Evolutionary conservation across 2,113 vertebrate genomes (phyloP).

Genomic region (Anoplopoma fimbria): DNA sequence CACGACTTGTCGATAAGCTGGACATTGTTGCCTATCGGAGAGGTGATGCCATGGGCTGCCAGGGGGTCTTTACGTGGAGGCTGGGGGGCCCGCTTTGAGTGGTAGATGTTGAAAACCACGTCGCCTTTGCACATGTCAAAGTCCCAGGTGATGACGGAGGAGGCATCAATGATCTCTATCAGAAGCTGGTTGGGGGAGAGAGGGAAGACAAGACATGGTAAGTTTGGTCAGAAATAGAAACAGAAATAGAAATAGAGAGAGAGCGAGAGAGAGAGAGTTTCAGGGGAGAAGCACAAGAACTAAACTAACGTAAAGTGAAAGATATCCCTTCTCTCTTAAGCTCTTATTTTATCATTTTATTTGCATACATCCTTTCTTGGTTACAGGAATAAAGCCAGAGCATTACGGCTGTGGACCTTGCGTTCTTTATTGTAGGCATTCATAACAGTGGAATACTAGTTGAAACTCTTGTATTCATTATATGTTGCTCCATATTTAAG

Average conservation of each 20-base stretch:
- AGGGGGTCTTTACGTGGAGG: constrained; percentile 91
- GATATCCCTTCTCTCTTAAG: neutral
- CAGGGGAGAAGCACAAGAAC: neutral
- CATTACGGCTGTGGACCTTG: neutral
- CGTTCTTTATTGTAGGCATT: neutral
- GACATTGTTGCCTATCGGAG: constrained; percentile 92
- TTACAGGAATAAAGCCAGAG: neutral
- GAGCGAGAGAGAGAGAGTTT: no score
- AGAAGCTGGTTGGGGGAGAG: constrained; percentile 82
- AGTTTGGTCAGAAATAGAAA: neutral
- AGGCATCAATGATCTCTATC: constrained; percentile 94
- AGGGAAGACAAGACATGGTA: neutral
- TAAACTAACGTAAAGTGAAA: neutral
- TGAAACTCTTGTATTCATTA: neutral
- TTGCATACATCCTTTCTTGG: neutral
- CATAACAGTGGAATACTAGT: no score
- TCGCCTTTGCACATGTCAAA: constrained; percentile 98
- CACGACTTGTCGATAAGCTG: constrained; percentile 95
- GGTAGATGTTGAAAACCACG: constrained; percentile 96
- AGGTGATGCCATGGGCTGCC: constrained; percentile 91
- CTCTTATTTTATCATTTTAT: neutral
- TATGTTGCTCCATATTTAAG: neutral
- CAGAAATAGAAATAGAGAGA: no score
- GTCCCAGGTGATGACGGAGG: constrained; percentile 98
- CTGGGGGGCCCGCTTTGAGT: constrained; percentile 93